Percentiles rank a stretch among this genome's conserved stretches.
Evolutionary conservation across 2,113 vertebrate species (phyloP).

Genomic region (Nyctereutes procyonoides): DNA sequence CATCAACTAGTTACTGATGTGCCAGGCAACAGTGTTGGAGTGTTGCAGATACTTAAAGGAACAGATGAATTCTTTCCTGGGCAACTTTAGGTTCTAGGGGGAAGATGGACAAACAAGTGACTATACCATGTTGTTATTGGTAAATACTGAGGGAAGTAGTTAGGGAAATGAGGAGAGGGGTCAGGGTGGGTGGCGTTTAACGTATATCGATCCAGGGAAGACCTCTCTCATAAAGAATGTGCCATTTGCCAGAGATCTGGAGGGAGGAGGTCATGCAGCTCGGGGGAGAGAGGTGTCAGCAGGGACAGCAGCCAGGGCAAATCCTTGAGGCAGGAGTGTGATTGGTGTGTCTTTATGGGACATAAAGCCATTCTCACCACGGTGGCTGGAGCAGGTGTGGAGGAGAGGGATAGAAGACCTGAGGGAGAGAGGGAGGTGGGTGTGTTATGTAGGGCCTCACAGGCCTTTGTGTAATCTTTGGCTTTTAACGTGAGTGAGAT

Average conservation of each 20-base stretch:
- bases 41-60: not conserved
- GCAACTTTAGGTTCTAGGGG: not conserved
- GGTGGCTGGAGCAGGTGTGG: not conserved
- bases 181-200: not conserved
- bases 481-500: not conserved
- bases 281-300: not conserved
- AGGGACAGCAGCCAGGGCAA: too few species aligned
- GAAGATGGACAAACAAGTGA: not conserved
- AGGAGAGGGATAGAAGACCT: not conserved
- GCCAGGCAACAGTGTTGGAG: not conserved
- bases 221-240: not conserved
- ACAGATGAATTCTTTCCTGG: not conserved
- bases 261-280: not conserved
- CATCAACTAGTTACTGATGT: not conserved
- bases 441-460: fast-evolving
- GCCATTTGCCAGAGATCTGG: not conserved
- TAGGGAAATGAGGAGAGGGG: not conserved
- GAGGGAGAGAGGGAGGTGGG: fast-evolving
- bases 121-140: too few species aligned
- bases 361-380: too few species aligned
- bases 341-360: not conserved
- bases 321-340: not conserved
- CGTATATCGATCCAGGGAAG: too few species aligned
- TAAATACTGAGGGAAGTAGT: not conserved
- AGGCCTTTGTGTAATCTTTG: not conserved